Percentiles rank a stretch among this genome's conserved stretches.
Evolutionary conservation across 2,888 invertebrate genomes (phyloP).

Genomic region (Meloe dianella): DNA sequence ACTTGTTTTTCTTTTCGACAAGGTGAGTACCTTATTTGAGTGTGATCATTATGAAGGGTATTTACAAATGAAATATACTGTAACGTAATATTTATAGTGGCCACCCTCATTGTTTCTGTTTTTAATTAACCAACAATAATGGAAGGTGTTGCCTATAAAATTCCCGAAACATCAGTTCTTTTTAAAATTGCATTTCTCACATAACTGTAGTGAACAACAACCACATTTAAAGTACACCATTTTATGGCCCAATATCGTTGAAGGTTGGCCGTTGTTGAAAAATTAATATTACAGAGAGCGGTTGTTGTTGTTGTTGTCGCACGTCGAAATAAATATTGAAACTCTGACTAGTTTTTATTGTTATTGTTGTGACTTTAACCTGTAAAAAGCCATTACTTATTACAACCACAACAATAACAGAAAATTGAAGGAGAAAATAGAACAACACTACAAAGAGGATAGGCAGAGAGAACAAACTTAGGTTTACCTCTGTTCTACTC

Average conservation of each 20-base stretch:
- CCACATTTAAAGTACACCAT: slow-evolving; percentile 25
- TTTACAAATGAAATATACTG: too few species aligned
- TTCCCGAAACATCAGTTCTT: not conserved
- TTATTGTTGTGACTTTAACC: slow-evolving; percentile 42
- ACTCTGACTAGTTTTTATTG: slow-evolving; percentile 52
- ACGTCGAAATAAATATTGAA: slow-evolving; percentile 52
- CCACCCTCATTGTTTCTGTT: not conserved
- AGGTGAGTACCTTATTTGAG: not conserved
- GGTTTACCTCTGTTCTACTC: not conserved
- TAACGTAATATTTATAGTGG: not conserved
- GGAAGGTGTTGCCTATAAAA: not conserved
- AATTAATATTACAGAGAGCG: slow-evolving; percentile 49
- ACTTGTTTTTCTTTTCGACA: not conserved
- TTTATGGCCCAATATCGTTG: slow-evolving; percentile 42
- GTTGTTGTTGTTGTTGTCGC: slow-evolving; percentile 45
- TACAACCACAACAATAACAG: not conserved
- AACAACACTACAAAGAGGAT: not conserved
- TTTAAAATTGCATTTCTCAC: slow-evolving; percentile 38
- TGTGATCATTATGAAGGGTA: too few species aligned
- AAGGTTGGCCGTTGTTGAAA: slow-evolving; percentile 43
- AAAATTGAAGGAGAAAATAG: not conserved
- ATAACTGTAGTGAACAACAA: slow-evolving; percentile 35
- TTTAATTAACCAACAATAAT: slow-evolving; percentile 10
- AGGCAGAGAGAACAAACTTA: not conserved
- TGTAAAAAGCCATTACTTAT: slow-evolving; percentile 40